These are phyloP conservation scores for Pogona vitticeps DNA, from an alignment of 2,113 vertebrate species.

Conservation along the genomic window DNA sequence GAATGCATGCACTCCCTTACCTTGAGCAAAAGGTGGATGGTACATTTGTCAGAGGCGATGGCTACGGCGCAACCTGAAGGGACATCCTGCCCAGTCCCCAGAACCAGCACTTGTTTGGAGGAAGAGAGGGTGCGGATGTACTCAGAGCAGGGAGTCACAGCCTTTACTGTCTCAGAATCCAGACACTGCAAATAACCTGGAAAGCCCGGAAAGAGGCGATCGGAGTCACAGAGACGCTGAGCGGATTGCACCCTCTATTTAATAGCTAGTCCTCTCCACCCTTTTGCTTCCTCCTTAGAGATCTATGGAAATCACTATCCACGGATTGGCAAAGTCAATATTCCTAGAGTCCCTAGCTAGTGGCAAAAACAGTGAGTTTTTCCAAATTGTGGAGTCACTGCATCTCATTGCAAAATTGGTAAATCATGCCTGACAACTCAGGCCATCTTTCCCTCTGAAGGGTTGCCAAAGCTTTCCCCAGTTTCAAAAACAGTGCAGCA, in stretches of 20 bases:
- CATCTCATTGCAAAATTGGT: neutral
- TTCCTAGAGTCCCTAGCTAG: too few species aligned
- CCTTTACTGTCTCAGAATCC: slow-evolving; percentile 71
- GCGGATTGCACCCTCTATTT: neutral
- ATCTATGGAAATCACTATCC: neutral
- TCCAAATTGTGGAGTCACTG: neutral
- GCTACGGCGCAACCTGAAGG: slow-evolving; percentile 88
- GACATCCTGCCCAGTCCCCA: slow-evolving; percentile 59
- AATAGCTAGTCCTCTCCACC: neutral
- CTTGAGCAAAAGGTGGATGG: slow-evolving; percentile 89
- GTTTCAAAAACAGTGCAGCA: neutral
- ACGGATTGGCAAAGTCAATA: too few species aligned
- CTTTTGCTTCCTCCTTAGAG: neutral
- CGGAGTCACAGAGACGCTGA: too few species aligned
- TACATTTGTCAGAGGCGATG: slow-evolving; percentile 89
- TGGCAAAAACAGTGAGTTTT: too few species aligned
- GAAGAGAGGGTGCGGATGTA: slow-evolving; percentile 86
- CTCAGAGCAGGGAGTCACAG: slow-evolving; percentile 75
- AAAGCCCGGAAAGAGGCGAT: neutral
- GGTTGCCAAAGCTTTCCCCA: neutral
- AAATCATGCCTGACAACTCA: neutral
- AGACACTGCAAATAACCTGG: slow-evolving; percentile 88
- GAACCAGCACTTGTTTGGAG: slow-evolving; percentile 75
- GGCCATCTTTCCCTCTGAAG: neutral
- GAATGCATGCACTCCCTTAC: slow-evolving; percentile 58